Base-by-base conservation (phyloP, 2,888 invertebrate species). In the Leucoptera coffeella region DNA sequence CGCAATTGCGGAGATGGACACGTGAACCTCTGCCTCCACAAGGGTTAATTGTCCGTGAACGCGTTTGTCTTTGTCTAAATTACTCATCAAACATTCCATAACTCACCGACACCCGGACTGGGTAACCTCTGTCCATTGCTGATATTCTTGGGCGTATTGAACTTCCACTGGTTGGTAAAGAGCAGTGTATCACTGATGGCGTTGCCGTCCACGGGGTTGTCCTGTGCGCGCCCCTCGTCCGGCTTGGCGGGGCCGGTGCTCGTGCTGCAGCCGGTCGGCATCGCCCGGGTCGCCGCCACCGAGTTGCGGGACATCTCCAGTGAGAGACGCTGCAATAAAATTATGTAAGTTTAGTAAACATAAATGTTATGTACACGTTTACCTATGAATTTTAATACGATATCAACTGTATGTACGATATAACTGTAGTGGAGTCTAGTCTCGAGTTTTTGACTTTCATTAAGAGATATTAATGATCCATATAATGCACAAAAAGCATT, bases 251-350 rank as follows among this genome's bases (percentile, higher is more conserved):
- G 34, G 14, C 30, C 34, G 28, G 40, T 29, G 23, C 40, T 42
- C 19, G 43, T 32, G 20, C 42, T 30, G 30, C 32, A 38, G 2
- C 49, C 33, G 22, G 38, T 32, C 19, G 42, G 37, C 1, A 42
- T 30, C 11, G 45, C 55, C n/a, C 60, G 51, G 1, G 73, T 73
- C 23, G 75, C 74, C n/a, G 75, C 60, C 13, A 77, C 67, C 1
- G 78, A 74, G 50, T 80, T 81, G 29, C 80, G 74, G 2, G 81
- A 78, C 56, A 82, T 79, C 52, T 83, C 82, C 27, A 80, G 69
- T 0, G 80, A 74, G 26, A 83, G 57, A 32, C 82, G 74, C 80
- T 81, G 49, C 2, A 38, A 43, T 27, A 33, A 15, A 28, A 17
- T 7, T 17, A 17, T 17, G 17, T 17, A 23, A 19, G 24, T 23